These are phyloP conservation scores for Aelia acuminata DNA, from an alignment of 2,888 invertebrate species.

Conservation along the genomic window DNA sequence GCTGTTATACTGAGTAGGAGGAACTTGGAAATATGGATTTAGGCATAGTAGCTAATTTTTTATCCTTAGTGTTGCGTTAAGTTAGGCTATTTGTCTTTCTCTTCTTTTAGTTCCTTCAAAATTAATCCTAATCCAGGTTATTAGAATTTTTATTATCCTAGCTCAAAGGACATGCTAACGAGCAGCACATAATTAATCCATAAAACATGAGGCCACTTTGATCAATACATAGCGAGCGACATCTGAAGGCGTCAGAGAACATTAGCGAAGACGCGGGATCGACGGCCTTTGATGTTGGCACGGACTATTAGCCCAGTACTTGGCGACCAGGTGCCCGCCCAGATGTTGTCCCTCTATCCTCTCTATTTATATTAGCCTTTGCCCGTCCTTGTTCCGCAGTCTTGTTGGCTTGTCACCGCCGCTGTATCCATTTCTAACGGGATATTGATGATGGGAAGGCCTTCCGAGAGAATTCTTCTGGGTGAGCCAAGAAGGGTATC, in stretches of 20 bases:
- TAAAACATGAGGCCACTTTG: neutral
- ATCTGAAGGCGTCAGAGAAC: constrained; percentile 19
- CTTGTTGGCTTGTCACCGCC: neutral
- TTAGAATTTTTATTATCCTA: neutral
- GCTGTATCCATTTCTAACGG: neutral
- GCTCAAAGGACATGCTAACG: neutral
- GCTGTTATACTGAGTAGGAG: no score
- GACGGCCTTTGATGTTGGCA: constrained; percentile 28
- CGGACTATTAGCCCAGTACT: neutral
- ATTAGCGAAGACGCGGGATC: neutral
- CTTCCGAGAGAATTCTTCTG: neutral
- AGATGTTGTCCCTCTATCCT: neutral
- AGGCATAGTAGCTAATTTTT: no score
- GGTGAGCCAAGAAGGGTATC: neutral
- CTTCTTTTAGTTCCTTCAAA: neutral
- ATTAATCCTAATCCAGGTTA: neutral
- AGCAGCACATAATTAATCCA: neutral
- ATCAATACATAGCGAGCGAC: neutral
- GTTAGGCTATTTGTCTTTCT: neutral
- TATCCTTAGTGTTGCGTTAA: neutral
- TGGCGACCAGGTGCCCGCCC: constrained; percentile 3
- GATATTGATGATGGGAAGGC: neutral
- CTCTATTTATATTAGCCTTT: neutral
- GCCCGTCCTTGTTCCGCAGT: neutral
- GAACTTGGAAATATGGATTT: no score